phyloP scores from a whole-genome alignment of 2,888 invertebrate genomes.

The Hoplodrina blanda region DNA sequence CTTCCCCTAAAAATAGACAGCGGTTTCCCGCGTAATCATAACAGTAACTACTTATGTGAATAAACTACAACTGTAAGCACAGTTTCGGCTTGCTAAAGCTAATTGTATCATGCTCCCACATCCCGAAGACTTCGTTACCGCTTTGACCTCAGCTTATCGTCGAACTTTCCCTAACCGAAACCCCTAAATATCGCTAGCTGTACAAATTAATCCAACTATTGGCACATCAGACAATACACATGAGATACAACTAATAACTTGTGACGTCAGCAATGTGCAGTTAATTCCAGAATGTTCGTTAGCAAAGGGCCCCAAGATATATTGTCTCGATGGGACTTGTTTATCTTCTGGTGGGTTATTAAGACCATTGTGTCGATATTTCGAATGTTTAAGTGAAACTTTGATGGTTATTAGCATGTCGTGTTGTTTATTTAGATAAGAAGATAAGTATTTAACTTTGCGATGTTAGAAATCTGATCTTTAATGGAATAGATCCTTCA shows the following conservation, averaged over 20 bases:
- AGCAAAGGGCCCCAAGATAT: slow-evolving; percentile 75
- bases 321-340: slow-evolving; percentile 83
- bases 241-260: slow-evolving; percentile 75
- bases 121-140: slow-evolving; percentile 40
- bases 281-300: slow-evolving; percentile 70
- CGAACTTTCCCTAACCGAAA: slow-evolving; percentile 54
- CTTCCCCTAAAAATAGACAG: too few relatives aligned
- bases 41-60: slow-evolving; percentile 27
- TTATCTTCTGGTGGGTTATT: slow-evolving; percentile 79
- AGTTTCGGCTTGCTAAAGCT: slow-evolving; percentile 42
- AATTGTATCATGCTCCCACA: slow-evolving; percentile 52
- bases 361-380: slow-evolving; percentile 76
- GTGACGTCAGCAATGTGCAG: slow-evolving; percentile 77
- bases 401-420: slow-evolving; percentile 59
- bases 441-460: slow-evolving; percentile 1
- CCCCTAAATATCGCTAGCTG: slow-evolving; percentile 62
- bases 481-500: neutral
- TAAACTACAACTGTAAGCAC: slow-evolving; percentile 30
- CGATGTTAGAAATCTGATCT: neutral
- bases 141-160: slow-evolving; percentile 56
- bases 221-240: slow-evolving; percentile 77
- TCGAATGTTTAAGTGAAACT: slow-evolving; percentile 70
- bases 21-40: slow-evolving; percentile 1
- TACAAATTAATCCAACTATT: slow-evolving; percentile 75
- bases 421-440: slow-evolving; percentile 39